A percentile compares a stretch with the other conserved stretches of the same genome.
Conservation (phyloP, 2,888 invertebrate species). For the Harmothoe impar region DNA sequence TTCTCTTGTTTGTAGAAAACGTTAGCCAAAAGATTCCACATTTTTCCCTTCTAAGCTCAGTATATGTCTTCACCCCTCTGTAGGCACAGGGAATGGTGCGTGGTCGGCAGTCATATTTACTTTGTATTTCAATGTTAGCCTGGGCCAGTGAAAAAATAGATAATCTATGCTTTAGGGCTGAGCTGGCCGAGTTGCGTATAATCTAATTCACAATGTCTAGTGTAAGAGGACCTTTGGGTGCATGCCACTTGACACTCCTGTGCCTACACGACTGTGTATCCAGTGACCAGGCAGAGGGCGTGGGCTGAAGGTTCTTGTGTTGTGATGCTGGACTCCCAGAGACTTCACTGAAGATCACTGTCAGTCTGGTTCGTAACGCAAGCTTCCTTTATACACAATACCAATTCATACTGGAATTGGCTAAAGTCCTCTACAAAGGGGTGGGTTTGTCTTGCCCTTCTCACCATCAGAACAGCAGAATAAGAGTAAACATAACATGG, state of each 20-base stretch:
- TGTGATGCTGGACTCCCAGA: neutral
- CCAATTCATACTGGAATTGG: slow-evolving; percentile 44
- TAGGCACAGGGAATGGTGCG: neutral
- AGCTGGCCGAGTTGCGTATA: neutral
- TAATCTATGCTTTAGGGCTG: slow-evolving; percentile 44
- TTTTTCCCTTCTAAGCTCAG: slow-evolving; percentile 9
- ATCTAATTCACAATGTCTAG: slow-evolving; percentile 34
- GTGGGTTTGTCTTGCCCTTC: slow-evolving; percentile 5
- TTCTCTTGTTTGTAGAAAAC: slow-evolving; percentile 26
- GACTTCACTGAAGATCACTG: slow-evolving; percentile 1
- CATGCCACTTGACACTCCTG: slow-evolving; percentile 30
- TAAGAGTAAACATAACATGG: slow-evolving; percentile 25
- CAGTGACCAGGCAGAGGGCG: neutral
- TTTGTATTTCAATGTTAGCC: slow-evolving; percentile 36
- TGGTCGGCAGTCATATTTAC: neutral
- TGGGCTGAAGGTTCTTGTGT: slow-evolving; percentile 20
- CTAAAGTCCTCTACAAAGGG: slow-evolving; percentile 17
- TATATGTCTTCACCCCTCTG: neutral
- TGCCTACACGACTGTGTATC: slow-evolving; percentile 36
- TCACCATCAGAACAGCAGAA: neutral
- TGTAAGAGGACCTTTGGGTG: neutral
- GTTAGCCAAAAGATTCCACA: neutral
- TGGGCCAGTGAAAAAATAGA: neutral
- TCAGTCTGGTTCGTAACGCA: neutral
- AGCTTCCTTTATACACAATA: slow-evolving; percentile 48